These are phyloP conservation scores for Omphaloscelis lunosa DNA, from an alignment of 2,888 invertebrate genomes.

Conservation along the genomic window DNA sequence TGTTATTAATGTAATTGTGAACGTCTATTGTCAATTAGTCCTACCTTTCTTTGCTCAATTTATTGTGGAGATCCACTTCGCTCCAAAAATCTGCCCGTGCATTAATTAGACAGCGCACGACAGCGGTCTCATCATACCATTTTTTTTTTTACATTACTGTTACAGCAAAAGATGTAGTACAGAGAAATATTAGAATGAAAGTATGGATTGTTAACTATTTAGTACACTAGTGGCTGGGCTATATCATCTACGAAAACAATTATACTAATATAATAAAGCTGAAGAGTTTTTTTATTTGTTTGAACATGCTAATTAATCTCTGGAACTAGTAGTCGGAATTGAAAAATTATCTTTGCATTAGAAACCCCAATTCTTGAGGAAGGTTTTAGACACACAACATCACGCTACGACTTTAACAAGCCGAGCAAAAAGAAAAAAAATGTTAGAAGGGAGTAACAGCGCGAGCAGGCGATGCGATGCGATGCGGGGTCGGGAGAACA, in stretches of 20 bases:
- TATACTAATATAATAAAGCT: no score
- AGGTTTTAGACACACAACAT: no score
- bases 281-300: no score
- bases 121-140: background rate
- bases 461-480: no score
- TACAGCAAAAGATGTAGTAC: background rate
- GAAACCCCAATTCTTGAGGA: no score
- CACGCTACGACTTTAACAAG: no score
- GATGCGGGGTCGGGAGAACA: no score
- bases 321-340: no score
- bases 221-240: background rate
- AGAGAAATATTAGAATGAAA: background rate
- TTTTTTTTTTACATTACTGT: background rate
- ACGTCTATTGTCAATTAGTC: background rate
- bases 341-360: no score
- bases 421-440: no score
- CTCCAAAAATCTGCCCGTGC: slow-evolving; percentile 44
- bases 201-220: background rate
- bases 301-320: no score
- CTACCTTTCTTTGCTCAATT: slow-evolving; percentile 22
- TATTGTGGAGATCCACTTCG: slow-evolving; percentile 5
- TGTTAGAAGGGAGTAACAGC: no score
- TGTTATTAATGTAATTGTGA: background rate
- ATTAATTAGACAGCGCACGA: slow-evolving; percentile 38
- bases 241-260: background rate